Conservation (phyloP, 2,797 vertebrate genomes). For the Capromys pilorides region DNA sequence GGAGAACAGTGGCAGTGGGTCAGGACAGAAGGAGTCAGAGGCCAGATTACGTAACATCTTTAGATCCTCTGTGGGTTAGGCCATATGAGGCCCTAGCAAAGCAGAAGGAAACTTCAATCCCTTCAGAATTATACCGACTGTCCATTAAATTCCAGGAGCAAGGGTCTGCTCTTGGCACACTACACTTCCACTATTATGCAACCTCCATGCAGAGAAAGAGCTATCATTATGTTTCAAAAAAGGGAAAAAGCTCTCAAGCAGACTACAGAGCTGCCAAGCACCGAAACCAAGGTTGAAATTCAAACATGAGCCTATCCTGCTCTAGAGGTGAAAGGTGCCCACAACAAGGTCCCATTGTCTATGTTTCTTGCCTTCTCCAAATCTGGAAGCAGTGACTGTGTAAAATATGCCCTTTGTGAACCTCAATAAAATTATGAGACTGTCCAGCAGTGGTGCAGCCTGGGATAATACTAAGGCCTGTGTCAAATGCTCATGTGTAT, state of each 20-base stretch:
- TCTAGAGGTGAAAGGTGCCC: neutral
- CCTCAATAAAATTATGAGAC: neutral
- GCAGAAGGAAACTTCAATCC: neutral
- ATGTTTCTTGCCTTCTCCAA: neutral
- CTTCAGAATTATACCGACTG: neutral
- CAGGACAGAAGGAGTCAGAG: neutral
- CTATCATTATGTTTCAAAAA: neutral
- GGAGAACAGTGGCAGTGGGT: neutral
- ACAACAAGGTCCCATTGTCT: neutral
- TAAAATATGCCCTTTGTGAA: neutral
- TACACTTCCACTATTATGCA: neutral
- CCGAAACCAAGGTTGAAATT: neutral
- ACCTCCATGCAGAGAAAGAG: neutral
- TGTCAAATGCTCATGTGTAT: neutral
- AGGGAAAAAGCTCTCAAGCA: neutral
- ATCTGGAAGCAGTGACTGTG: neutral
- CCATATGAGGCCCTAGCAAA: conserved; percentile 4
- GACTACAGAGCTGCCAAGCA: neutral
- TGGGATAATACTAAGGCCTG: neutral
- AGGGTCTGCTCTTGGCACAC: neutral
- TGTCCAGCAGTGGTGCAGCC: neutral
- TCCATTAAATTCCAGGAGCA: neutral
- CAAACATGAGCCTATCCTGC: neutral
- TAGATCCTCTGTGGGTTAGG: neutral
- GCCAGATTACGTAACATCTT: neutral